Evolutionary conservation across 2,797 vertebrate species (phyloP), one percentile per base, ranked within the genome.

Genomic region (Lophotriccus pileatus): DNA sequence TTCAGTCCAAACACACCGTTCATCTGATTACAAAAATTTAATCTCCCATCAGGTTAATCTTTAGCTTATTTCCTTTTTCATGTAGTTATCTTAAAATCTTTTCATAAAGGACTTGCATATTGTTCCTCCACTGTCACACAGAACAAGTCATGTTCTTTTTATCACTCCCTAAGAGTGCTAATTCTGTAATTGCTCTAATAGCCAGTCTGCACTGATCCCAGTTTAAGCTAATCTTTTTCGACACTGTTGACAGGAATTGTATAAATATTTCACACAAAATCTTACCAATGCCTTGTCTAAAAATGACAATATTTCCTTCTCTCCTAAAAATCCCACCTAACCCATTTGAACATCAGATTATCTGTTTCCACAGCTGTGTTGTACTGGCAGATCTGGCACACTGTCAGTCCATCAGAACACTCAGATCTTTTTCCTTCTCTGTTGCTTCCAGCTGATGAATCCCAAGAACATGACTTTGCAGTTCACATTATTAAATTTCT

Each of bases 401-500:
- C 73, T 90, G 77, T 69, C 91, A 90, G 73, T 94, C 91, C 69
- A 19, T 79, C 87, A 79, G 87, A 87, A 78, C 90, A 93, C 83
- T 88, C 34, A 0, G 77, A 96, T 96, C 96, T 84, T 91, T 91
- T 96, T 88, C 63, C 95, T 95, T 55, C 90, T 93, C 85, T 44
- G 56, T 88, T 82, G 47, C 85, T 90, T 96, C 90, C 87, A 95
- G 76, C 73, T 63, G 95, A 78, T 95, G 77, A 77, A 87, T 95
- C 93, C 73, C 70, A 90, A 90, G 93, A 96, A 84, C 73, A 95
- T 94, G 94, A 95, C 93, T 96, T 93, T 90, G 93, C 96, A 95
- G 91, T 91, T 95, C 90, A 76, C 67, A 49, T 95, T 95, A 96
- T 96, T 96, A 91, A 93, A 79, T 95, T 96, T 94, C 94, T 94